Evolutionary conservation across 1,140 invertebrate genomes (phyloP).

Genomic region (Stegodyphus mimosarum): DNA sequence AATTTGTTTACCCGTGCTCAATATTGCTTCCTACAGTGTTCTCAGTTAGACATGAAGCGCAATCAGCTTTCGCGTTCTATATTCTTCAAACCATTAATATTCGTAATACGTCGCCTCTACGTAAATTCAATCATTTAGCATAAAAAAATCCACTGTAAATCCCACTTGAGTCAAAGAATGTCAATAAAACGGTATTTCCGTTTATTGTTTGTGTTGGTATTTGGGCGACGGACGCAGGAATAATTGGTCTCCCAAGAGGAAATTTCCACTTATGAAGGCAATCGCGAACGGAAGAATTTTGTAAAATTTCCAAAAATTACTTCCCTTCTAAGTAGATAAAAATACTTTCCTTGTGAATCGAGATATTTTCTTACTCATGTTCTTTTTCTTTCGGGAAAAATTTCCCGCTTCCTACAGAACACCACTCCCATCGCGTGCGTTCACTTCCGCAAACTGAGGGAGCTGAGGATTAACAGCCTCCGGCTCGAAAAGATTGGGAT

Average conservation of each 20-base stretch:
- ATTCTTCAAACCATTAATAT: no score
- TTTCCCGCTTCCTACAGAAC: slow-evolving; percentile 32
- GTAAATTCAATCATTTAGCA: no score
- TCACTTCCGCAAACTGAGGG: not conserved
- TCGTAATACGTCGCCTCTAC: no score
- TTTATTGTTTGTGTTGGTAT: not conserved
- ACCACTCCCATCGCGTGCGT: not conserved
- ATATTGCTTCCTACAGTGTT: no score
- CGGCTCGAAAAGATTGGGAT: no score
- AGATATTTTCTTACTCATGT: slow-evolving; percentile 6
- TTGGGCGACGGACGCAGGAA: slow-evolving; percentile 10
- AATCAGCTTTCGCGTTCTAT: no score
- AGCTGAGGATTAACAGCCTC: not conserved
- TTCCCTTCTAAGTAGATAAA: slow-evolving; percentile 25
- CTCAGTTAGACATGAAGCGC: no score
- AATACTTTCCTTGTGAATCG: slow-evolving; percentile 36
- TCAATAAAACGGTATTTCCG: not conserved
- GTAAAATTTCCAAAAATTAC: slow-evolving; percentile 38
- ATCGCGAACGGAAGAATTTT: slow-evolving; percentile 38
- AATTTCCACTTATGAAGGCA: not conserved
- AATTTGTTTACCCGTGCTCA: no score
- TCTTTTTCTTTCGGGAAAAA: not conserved
- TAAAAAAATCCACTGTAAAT: no score
- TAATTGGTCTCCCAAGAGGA: slow-evolving; percentile 21
- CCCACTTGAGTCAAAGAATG: no score